Base-by-base conservation (phyloP, 2,113 vertebrate species). In the Ochotona princeps region DNA sequence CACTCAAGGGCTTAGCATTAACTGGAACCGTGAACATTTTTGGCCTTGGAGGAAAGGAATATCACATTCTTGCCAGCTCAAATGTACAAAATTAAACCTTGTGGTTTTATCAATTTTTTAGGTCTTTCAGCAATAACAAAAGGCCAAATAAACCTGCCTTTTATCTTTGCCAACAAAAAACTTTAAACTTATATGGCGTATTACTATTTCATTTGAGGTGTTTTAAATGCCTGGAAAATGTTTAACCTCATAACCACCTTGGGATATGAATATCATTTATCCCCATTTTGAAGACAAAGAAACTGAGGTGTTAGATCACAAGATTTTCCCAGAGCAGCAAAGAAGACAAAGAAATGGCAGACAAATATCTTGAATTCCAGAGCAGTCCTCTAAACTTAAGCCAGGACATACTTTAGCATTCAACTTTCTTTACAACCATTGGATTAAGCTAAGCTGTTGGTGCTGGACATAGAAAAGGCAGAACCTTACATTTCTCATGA, bases 111-210 rank as follows among this genome's bases (percentile, higher is more conserved):
- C 90, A 87, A 76, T 72, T 90, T 95, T 91, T 89, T 57, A 89
- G 51, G 44, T 92, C 89, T 95, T 94, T 67, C 70, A 86, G 32
- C 94, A 95, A 93, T 90, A 92, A 94, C 91, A 92, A 96, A 92
- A 94, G 80, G 38, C 30, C 85, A 32, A 82, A 74, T 93, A 94
- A 96, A 94, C 51, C 66, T 93, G 84, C 18, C 78, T 94, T 95
- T 95, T 49, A 88, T 87, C 61, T 93, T 93, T 85, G 61, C 66
- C 69, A 96, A 95, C 65, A 90, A 83, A 93, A 90, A 83, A 85
- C 35, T 92, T 94, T 75, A 70, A 44, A 32, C 30, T 94, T 95
- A 67, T 79, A 25, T 80, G 79, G n/a, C 32, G 7, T 82, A 83
- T 93, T 90, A 88, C 47, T 63, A 69, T 94, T 94, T 95, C 75